phyloP scores from a whole-genome alignment of 2,888 invertebrate genomes.

The Empis stercorea region DNA sequence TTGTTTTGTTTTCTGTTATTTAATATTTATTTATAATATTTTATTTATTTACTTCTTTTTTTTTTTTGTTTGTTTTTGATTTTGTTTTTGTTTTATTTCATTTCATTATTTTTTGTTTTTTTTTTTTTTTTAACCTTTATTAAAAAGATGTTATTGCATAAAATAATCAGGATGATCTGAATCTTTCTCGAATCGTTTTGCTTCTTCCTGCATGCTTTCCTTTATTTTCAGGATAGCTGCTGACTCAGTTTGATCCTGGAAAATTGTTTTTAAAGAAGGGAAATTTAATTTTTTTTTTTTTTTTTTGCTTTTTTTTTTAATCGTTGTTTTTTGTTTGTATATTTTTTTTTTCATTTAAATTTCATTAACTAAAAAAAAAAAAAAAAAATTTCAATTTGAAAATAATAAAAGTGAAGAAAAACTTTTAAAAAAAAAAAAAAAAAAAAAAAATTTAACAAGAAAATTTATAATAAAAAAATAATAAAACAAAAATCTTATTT shows the following conservation, averaged over 20 bases:
- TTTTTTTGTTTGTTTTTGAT: too few species aligned
- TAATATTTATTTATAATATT: too few species aligned
- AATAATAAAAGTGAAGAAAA: neutral
- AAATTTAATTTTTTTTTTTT: slow-evolving; percentile 13
- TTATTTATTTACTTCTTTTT: too few species aligned
- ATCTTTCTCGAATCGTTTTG: slow-evolving; percentile 97
- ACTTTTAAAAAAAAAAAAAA: slow-evolving; percentile 3
- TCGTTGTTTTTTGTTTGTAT: slow-evolving; percentile 2
- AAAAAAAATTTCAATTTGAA: neutral
- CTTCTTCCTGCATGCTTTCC: slow-evolving; percentile 99
- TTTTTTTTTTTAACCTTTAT: slow-evolving; percentile 11
- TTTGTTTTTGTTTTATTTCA: too few species aligned
- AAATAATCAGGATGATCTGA: slow-evolving; percentile 94
- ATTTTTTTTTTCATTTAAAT: neutral
- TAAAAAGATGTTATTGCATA: slow-evolving; percentile 61
- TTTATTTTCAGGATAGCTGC: slow-evolving; percentile 99
- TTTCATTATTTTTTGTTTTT: neutral
- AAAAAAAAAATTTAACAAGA: slow-evolving; percentile 8
- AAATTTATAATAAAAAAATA: neutral
- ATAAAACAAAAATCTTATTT: slow-evolving; percentile 5
- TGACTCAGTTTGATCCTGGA: slow-evolving; percentile 84
- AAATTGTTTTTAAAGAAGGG: slow-evolving; percentile 11
- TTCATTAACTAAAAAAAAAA: too few species aligned
- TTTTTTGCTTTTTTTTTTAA: slow-evolving; percentile 4
- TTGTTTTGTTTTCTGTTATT: too few species aligned